Evolutionary conservation across 2,888 invertebrate species (phyloP), one percentile per base, ranked within the genome.

Genomic region (Blastobasis adustella): DNA sequence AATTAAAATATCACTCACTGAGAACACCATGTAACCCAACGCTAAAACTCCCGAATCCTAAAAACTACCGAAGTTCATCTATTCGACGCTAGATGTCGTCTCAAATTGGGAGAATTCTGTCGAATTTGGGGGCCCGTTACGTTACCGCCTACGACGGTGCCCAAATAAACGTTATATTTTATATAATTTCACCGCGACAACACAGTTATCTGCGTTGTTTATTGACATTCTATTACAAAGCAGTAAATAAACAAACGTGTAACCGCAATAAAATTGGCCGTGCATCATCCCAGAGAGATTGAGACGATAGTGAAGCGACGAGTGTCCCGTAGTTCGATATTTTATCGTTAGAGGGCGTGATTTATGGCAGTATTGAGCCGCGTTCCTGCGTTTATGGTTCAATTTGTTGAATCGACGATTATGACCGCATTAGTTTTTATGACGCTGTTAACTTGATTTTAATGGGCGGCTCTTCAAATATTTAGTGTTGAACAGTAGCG

Each of bases 161-260:
- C 23, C 23, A 23, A 66, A 67, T 71, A 70, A 72, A 62, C 65
- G 69, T 67, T 66, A 58, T 63, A 65, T 73, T 73, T 75, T 77
- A 79, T 73, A 72, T 73, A 71, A 79, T 77, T 80, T 82, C 76
- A 79, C 76, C 70, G 63, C 75, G 62, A 23, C 73, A 54, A 59
- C 65, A 68, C 71, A 65, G 73, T 73, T 76, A 79, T 76, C 71
- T 75, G 66, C 65, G 66, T 71, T 73, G 73, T 80, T 80, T 79
- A 84, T 81, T 78, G 79, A 76, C 76, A 76, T 78, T 76, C 75
- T 79, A 81, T 79, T 79, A 79, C 73, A 72, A 73, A 76, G 69
- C 70, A 69, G 78, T 80, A 78, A 81, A 82, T 81, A 82, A 79
- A 81, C 77, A 74, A 75, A 73, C 69, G 62, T 74, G 73, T 76